Evolutionary conservation across 2,888 invertebrate species (phyloP).

Genomic region (Apantesis nais): DNA sequence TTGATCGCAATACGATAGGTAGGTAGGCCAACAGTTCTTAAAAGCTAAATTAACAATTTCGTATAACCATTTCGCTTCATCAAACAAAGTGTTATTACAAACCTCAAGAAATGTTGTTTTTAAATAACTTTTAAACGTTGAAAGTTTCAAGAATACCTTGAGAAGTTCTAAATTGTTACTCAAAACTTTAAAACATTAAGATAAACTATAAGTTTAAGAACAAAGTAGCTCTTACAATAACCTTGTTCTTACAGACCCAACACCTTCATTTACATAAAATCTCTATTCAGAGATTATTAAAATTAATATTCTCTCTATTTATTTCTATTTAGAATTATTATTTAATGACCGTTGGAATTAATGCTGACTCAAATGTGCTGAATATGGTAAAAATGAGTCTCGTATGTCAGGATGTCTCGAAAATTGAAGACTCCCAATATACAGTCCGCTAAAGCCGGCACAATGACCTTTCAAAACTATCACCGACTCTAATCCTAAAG

Average conservation of each 20-base stretch:
- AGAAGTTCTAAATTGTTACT: neutral
- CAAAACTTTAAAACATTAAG: neutral
- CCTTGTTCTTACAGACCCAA: neutral
- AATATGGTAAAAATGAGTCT: too few relatives aligned
- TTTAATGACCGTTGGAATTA: too few relatives aligned
- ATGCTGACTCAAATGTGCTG: too few relatives aligned
- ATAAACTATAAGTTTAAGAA: neutral
- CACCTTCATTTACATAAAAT: neutral
- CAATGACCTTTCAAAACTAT: too few relatives aligned
- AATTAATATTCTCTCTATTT: too few relatives aligned
- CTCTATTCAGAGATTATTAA: too few relatives aligned
- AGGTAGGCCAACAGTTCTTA: neutral
- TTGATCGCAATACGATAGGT: too few relatives aligned
- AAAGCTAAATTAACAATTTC: neutral
- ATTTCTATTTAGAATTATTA: too few relatives aligned
- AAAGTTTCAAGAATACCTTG: neutral
- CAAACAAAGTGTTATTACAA: neutral
- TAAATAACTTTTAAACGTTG: neutral
- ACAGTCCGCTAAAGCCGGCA: too few relatives aligned
- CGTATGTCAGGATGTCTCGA: too few relatives aligned
- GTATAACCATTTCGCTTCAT: neutral
- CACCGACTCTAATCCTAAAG: too few relatives aligned
- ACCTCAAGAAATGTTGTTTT: neutral
- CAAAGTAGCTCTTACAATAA: neutral
- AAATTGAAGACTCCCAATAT: too few relatives aligned